Conservation (phyloP, 2,113 vertebrate species). For the Cichladusa arquata region DNA sequence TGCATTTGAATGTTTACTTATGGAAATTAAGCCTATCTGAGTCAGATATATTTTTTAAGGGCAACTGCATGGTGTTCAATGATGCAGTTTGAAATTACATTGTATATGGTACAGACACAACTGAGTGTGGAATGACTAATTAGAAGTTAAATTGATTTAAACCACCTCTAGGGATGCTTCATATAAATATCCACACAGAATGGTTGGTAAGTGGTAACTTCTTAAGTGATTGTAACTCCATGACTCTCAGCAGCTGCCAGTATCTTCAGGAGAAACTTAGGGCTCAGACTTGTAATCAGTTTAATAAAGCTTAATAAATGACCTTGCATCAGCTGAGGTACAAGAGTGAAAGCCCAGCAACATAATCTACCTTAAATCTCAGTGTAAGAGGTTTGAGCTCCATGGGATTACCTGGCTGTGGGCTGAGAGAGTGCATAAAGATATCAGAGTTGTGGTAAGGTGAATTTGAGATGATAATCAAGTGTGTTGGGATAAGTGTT, state of each 20-base stretch:
- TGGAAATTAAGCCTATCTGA: neutral
- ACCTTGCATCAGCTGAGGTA: neutral
- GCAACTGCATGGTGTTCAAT: neutral
- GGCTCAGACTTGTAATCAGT: slow-evolving; percentile 11
- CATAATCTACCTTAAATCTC: slow-evolving; percentile 26
- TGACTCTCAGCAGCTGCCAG: neutral
- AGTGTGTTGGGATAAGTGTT: neutral
- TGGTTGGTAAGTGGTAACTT: neutral
- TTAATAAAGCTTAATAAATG: slow-evolving; percentile 35
- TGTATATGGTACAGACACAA: neutral
- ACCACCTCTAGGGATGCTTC: neutral
- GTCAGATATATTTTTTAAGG: neutral
- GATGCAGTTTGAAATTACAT: neutral
- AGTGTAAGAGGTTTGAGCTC: neutral
- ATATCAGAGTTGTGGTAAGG: neutral
- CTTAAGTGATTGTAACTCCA: neutral
- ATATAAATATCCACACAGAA: neutral
- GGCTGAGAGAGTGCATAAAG: neutral
- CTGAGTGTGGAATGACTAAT: neutral
- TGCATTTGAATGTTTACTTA: neutral
- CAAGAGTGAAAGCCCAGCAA: neutral
- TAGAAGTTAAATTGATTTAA: neutral
- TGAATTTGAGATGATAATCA: neutral
- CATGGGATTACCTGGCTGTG: neutral
- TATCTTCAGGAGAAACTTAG: neutral